Conservation (phyloP, 2,888 invertebrate genomes). For the Harpagoxenus sublaevis region DNA sequence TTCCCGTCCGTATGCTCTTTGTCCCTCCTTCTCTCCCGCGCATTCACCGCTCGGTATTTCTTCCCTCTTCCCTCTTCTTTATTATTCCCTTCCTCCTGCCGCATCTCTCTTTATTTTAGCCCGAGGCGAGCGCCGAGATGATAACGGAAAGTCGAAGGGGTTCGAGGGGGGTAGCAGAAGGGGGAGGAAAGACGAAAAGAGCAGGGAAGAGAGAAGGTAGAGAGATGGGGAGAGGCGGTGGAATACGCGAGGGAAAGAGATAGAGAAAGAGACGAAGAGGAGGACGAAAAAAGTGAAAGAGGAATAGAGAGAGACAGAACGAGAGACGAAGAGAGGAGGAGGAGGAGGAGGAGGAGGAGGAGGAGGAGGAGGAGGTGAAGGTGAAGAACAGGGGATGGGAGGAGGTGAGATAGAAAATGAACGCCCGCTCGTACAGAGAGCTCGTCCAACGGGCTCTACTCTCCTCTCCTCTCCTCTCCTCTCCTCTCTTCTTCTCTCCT, state of each 20-base stretch:
- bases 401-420: conserved; percentile 72
- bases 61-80: conserved; percentile 40
- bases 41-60: conserved; percentile 46
- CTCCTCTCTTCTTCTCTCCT: conserved; percentile 20
- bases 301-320: conserved; percentile 57
- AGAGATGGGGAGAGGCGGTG: not conserved
- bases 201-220: conserved; percentile 34
- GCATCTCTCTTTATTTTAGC: conserved; percentile 79
- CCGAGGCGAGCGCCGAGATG: conserved; percentile 78
- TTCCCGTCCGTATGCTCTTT: conserved; percentile 56
- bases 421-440: conserved; percentile 75
- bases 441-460: conserved; percentile 78
- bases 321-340: conserved; percentile 44
- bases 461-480: conserved; percentile 68
- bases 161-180: conserved; percentile 47
- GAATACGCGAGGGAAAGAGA: conserved; percentile 24
- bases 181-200: conserved; percentile 42
- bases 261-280: conserved; percentile 46
- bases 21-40: conserved; percentile 27
- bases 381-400: conserved; percentile 45
- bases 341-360: conserved; percentile 35
- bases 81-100: conserved; percentile 45
- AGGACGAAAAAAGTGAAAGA: conserved; percentile 59
- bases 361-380: conserved; percentile 46
- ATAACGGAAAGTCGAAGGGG: conserved; percentile 63